Evolutionary conservation across 2,888 invertebrate species (phyloP).

Genomic region (Drosophila affinis): DNA sequence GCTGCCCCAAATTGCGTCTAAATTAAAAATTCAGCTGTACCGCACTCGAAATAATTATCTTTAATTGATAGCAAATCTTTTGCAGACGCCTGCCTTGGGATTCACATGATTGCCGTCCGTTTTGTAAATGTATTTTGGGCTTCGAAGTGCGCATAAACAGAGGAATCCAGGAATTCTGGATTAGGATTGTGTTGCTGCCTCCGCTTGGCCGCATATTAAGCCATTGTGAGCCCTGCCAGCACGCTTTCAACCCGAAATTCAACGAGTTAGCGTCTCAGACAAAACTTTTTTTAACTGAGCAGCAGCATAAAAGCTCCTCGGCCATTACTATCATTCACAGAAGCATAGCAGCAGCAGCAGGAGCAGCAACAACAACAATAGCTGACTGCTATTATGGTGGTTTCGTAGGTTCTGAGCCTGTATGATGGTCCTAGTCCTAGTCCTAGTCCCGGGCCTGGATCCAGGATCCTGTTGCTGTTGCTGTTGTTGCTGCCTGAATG

Average conservation of each 20-base stretch:
- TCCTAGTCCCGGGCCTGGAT: slow-evolving; percentile 13
- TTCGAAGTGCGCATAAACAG: slow-evolving; percentile 25
- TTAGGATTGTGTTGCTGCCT: slow-evolving; percentile 20
- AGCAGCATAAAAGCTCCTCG: slow-evolving; percentile 65
- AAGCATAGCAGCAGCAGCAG: slow-evolving; percentile 23
- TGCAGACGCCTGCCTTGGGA: background rate
- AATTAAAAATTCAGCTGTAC: background rate
- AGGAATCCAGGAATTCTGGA: background rate
- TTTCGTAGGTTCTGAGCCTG: slow-evolving; percentile 30
- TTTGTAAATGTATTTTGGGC: slow-evolving; percentile 1
- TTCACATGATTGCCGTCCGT: background rate
- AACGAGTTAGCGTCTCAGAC: slow-evolving; percentile 70
- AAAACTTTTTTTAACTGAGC: slow-evolving; percentile 75
- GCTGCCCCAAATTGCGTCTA: background rate
- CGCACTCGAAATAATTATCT: background rate
- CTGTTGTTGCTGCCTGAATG: slow-evolving; percentile 56
- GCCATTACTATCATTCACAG: slow-evolving; percentile 76
- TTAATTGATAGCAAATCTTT: background rate
- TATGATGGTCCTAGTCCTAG: slow-evolving; percentile 15
- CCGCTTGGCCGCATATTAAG: slow-evolving; percentile 62
- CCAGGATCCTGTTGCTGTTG: slow-evolving; percentile 1
- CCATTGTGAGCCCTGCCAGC: slow-evolving; percentile 65
- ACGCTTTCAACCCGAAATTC: slow-evolving; percentile 75
- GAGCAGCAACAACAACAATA: slow-evolving; percentile 40
- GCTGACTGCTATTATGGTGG: slow-evolving; percentile 53